A percentile compares a stretch with the other conserved stretches of the same genome.
Conservation (phyloP, 37 sponge, comb jelly and placozoan species). For the Agelas oroides region DNA sequence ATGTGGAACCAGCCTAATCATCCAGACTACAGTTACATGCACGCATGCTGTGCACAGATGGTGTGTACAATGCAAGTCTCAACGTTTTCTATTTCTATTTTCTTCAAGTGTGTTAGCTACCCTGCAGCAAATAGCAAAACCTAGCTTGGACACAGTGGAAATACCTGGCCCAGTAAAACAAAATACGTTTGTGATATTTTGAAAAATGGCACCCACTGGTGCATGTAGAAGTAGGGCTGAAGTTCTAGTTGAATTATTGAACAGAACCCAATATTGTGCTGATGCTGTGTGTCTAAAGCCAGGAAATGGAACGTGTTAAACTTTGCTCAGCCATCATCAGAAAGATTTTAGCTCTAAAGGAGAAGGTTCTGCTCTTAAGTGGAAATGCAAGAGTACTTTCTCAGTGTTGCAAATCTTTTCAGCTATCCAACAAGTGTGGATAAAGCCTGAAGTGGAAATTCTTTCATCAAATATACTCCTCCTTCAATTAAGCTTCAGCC, state of each 20-base stretch:
- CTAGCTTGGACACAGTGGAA: neutral
- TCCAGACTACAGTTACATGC: neutral
- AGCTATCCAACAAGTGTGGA: neutral
- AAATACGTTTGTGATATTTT: neutral
- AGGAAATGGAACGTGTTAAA: constrained; percentile 19
- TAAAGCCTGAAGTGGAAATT: no score
- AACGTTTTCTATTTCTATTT: neutral
- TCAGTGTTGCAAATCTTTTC: neutral
- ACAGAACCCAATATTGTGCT: constrained; percentile 1
- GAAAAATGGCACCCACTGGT: constrained; percentile 37
- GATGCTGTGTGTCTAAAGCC: constrained; percentile 12
- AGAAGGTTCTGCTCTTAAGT: neutral
- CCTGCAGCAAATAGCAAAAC: neutral
- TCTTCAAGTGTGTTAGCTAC: constrained; percentile 17
- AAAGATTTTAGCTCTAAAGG: constrained; percentile 16
- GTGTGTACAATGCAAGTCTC: neutral
- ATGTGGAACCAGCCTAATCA: neutral
- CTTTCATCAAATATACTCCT: no score
- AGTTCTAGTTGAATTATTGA: constrained; percentile 17
- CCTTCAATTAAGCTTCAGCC: no score
- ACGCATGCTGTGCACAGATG: constrained; percentile 24
- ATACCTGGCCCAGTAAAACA: neutral
- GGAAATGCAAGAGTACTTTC: neutral
- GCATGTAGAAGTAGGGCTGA: constrained; percentile 1
- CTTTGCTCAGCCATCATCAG: constrained; percentile 11